Evolutionary conservation across 2,888 invertebrate genomes (phyloP), one percentile per base, ranked within the genome.

Genomic region (Congeria kusceri): DNA sequence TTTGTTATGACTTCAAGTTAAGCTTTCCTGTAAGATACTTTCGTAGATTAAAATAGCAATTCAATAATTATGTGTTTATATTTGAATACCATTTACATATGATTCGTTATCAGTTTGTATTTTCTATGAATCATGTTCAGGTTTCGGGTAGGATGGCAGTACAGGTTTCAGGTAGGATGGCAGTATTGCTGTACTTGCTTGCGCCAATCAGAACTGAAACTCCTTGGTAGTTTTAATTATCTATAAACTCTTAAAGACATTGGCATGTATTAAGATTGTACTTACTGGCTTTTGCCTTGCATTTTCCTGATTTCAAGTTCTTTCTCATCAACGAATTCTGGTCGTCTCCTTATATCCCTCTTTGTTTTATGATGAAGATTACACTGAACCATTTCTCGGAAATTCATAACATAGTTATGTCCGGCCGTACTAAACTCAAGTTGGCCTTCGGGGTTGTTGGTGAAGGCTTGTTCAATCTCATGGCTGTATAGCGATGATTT

Each of bases 361-460:
- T 77, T 58, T 29, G 83, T 86, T 15, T 67, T 59, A n/a, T 68
- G 69, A 9, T 71, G 28, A 2, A 84, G 20, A 67, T 88, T 88
- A 63, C 64, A 71, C 71, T 88, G 88, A 0, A 75, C 49, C 88
- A 88, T 87, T 28, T 47, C 75, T 1, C 53, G 27, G 56, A 87
- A 87, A 66, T 87, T 83, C 23, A 88, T 77, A 5, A 83, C 47
- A 63, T 88, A 87, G 28, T 83, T 68, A 71, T 83, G 81, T 4
- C 85, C 85, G 29, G 72, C 58, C 2, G 86, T 88, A 18, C 65
- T 74, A 68, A 87, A 87, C 27, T 66, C 44, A 32, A 85, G 69
- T 29, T 81, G 77, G 7, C 84, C 84, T 9, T 62, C 77, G 5
- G 86, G 80, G 25, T 83, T 80, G 13, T 71, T 70, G 25, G 84